Conservation (phyloP, 2,797 vertebrate genomes). For the Oreortyx pictus region DNA sequence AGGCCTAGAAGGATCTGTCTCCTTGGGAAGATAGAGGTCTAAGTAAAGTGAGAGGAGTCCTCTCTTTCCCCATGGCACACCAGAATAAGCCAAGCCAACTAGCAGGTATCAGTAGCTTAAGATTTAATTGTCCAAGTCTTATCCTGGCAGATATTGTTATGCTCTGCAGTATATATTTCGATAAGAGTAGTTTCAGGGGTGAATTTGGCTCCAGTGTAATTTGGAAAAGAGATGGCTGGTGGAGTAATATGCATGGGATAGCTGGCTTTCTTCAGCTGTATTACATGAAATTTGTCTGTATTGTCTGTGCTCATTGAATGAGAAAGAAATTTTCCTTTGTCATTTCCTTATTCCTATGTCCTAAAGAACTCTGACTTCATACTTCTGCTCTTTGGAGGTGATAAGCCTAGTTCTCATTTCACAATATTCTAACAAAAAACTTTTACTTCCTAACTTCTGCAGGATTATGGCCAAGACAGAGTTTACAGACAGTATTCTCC, state of each 20-base stretch:
- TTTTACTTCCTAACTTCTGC: neutral
- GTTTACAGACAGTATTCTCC: fast-evolving
- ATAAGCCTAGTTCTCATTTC: neutral
- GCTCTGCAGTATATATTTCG: neutral
- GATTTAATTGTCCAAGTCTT: neutral
- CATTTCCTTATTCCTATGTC: neutral
- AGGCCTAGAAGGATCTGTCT: neutral
- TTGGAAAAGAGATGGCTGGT: neutral
- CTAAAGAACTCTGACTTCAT: neutral
- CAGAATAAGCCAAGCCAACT: neutral
- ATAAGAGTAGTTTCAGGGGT: neutral
- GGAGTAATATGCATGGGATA: neutral
- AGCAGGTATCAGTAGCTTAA: neutral
- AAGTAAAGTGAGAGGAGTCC: neutral
- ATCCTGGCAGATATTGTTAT: neutral
- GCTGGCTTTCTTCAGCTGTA: neutral
- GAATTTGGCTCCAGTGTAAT: neutral
- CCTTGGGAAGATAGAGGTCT: neutral
- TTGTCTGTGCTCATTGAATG: neutral
- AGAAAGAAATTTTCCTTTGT: neutral
- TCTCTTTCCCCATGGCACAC: neutral
- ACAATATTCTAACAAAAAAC: neutral
- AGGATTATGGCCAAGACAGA: neutral
- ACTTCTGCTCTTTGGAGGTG: neutral
- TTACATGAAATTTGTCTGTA: neutral